Evolutionary conservation across 92 coral and sea anemone species (phyloP).

Genomic region (Galaxea fascicularis): DNA sequence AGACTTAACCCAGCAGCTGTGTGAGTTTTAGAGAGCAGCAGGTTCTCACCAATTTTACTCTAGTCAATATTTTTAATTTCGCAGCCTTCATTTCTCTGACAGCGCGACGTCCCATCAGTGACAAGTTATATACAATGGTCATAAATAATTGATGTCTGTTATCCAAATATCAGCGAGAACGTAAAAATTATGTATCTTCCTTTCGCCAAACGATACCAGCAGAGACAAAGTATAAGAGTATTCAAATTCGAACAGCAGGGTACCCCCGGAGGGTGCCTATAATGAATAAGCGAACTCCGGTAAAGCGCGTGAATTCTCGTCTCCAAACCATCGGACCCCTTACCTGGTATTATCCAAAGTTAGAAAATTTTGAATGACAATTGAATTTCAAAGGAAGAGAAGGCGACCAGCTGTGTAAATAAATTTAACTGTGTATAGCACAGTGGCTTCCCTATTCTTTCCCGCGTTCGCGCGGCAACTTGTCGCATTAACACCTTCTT

Average conservation of each 20-base stretch:
- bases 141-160: slow-evolving; percentile 22
- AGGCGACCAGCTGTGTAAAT: slow-evolving; percentile 21
- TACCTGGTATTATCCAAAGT: background rate
- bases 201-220: slow-evolving; percentile 3
- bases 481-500: too few relatives aligned
- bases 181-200: slow-evolving; percentile 8
- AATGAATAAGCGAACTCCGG: too few relatives aligned
- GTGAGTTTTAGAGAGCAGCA: slow-evolving; percentile 1
- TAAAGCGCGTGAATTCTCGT: background rate
- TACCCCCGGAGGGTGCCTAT: background rate
- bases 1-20: background rate
- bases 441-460: too few relatives aligned
- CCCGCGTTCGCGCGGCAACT: too few relatives aligned
- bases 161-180: slow-evolving; percentile 35
- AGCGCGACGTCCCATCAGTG: slow-evolving; percentile 5
- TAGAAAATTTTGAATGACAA: slow-evolving; percentile 6
- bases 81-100: slow-evolving; percentile 8
- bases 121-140: background rate
- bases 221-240: background rate
- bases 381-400: background rate
- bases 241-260: background rate
- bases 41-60: background rate
- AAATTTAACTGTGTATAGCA: too few relatives aligned
- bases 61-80: slow-evolving; percentile 18
- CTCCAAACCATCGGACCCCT: background rate